phyloP scores from a whole-genome alignment of 2,797 vertebrate species.

The Peromyscus attwateri region DNA sequence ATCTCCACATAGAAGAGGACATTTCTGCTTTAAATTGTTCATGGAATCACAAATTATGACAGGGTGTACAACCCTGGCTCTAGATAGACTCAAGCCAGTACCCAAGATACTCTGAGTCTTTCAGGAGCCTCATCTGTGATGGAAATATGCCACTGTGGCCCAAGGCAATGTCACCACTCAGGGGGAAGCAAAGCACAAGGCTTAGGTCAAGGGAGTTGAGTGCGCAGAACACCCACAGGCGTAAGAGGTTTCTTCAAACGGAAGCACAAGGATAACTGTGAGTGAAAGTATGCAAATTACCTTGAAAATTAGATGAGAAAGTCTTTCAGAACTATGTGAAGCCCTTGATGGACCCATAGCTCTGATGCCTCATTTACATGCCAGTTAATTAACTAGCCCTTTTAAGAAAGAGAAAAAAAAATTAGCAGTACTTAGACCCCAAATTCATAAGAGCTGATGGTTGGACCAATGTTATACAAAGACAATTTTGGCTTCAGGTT shows the following conservation, averaged over 20 bases:
- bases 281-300: conserved; percentile 77
- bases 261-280: conserved; percentile 55
- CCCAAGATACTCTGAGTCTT: conserved; percentile 20
- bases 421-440: neutral
- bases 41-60: conserved; percentile 62
- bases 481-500: neutral
- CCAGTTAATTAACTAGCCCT: conserved; percentile 66
- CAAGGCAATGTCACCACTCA: conserved; percentile 75
- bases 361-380: conserved; percentile 74
- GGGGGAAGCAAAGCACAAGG: conserved; percentile 73
- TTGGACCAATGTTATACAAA: neutral
- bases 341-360: conserved; percentile 63
- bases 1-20: conserved; percentile 5
- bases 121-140: conserved; percentile 68
- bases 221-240: conserved; percentile 56
- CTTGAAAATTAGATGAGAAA: conserved; percentile 79
- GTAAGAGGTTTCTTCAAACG: conserved; percentile 77
- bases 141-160: conserved; percentile 77
- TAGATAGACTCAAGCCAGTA: conserved; percentile 54
- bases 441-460: neutral
- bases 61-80: conserved; percentile 29
- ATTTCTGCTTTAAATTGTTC: conserved; percentile 65
- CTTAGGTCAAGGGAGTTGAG: conserved; percentile 77
- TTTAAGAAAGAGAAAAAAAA: conserved; percentile 60
- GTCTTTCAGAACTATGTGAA: conserved; percentile 75